Percentiles rank a stretch among this genome's conserved stretches.
These are phyloP conservation scores for Hypolimnas misippus DNA, from an alignment of 2,888 invertebrate genomes.

Conservation along the genomic window DNA sequence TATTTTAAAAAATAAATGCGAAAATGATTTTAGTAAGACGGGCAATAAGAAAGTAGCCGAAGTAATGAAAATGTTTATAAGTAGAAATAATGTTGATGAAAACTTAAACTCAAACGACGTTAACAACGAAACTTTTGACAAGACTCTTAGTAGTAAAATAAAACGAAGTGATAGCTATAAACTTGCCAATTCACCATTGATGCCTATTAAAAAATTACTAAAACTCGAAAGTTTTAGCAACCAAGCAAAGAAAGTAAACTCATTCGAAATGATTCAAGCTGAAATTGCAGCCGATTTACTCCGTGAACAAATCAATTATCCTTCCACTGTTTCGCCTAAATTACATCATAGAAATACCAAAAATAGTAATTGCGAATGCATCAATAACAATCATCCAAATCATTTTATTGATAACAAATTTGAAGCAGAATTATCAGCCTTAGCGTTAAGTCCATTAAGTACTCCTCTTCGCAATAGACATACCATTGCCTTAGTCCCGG, in stretches of 20 bases:
- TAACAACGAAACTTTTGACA: slow-evolving; percentile 53
- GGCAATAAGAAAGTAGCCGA: slow-evolving; percentile 75
- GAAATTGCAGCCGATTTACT: slow-evolving; percentile 86
- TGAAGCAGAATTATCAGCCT: slow-evolving; percentile 68
- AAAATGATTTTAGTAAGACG: slow-evolving; percentile 58
- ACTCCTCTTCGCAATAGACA: slow-evolving; percentile 75
- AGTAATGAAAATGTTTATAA: slow-evolving; percentile 77
- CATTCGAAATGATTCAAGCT: slow-evolving; percentile 84
- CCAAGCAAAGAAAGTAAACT: slow-evolving; percentile 75
- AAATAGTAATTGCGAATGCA: slow-evolving; percentile 65
- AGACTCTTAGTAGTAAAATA: slow-evolving; percentile 77
- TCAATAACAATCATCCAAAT: slow-evolving; percentile 51
- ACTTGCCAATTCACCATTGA: slow-evolving; percentile 89
- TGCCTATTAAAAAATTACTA: slow-evolving; percentile 86
- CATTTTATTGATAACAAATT: slow-evolving; percentile 63
- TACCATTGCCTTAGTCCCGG: slow-evolving; percentile 69
- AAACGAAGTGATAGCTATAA: slow-evolving; percentile 94
- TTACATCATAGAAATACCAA: slow-evolving; percentile 64
- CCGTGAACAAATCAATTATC: slow-evolving; percentile 88
- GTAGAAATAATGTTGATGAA: slow-evolving; percentile 59
- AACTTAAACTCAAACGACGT: slow-evolving; percentile 45
- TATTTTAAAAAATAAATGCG: slow-evolving; percentile 70
- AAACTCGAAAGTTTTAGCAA: slow-evolving; percentile 77
- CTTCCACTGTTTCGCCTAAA: slow-evolving; percentile 86
- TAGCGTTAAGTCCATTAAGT: slow-evolving; percentile 74